These are phyloP conservation scores for Metacarcinus magister DNA, from an alignment of 2,888 invertebrate genomes.

Conservation along the genomic window DNA sequence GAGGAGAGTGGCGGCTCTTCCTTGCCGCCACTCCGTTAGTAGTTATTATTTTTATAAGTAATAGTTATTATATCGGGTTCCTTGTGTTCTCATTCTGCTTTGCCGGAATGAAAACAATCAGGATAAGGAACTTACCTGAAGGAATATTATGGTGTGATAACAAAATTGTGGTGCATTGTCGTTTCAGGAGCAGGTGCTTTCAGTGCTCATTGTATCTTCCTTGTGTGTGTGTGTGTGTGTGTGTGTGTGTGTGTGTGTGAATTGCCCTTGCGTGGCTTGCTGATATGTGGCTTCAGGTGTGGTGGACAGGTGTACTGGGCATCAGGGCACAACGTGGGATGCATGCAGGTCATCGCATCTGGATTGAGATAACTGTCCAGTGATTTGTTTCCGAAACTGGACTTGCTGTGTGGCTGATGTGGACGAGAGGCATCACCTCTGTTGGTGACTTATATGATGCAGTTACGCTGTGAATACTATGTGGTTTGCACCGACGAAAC, in stretches of 20 bases:
- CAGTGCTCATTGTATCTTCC: neutral
- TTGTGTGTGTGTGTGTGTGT: conserved; percentile 44
- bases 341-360: neutral
- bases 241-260: conserved; percentile 29
- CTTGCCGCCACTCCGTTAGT: neutral
- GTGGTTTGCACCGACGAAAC: neutral
- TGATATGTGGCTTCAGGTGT: neutral
- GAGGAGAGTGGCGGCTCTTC: neutral
- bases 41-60: neutral
- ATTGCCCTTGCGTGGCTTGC: neutral
- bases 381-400: neutral
- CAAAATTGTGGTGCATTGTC: neutral
- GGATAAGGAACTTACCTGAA: neutral
- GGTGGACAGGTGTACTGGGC: neutral
- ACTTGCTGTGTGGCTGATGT: too few relatives aligned
- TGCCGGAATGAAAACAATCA: neutral
- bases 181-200: neutral
- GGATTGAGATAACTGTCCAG: neutral
- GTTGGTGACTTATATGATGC: neutral
- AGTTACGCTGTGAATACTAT: neutral
- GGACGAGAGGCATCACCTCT: neutral
- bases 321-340: neutral
- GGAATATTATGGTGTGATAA: neutral
- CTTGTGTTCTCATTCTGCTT: conserved; percentile 6
- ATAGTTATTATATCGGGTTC: conserved; percentile 27